These are phyloP conservation scores for Agrilus biguttatus DNA, from an alignment of 2,888 invertebrate species.

Conservation along the genomic window DNA sequence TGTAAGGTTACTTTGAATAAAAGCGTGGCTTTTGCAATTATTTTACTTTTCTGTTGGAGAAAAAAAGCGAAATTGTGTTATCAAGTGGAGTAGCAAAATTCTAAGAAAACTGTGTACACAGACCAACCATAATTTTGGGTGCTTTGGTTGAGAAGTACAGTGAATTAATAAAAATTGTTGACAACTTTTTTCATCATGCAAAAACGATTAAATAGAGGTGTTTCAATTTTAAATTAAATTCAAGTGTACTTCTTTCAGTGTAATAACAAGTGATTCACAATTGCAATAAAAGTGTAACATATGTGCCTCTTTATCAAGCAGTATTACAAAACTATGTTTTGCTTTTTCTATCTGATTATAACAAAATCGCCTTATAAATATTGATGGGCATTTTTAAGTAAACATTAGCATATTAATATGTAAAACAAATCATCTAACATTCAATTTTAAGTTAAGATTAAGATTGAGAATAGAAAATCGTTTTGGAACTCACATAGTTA, in stretches of 20 bases:
- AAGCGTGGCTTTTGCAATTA: slow-evolving; percentile 3
- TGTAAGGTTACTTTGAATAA: slow-evolving; percentile 8
- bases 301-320: slow-evolving; percentile 6
- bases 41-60: no score
- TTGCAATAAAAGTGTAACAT: slow-evolving; percentile 12
- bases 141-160: slow-evolving; percentile 6
- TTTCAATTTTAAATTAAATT: slow-evolving; percentile 3
- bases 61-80: no score
- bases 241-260: slow-evolving; percentile 14
- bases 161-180: slow-evolving; percentile 1
- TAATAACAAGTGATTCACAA: slow-evolving; percentile 30
- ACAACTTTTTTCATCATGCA: neutral
- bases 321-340: no score
- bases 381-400: neutral
- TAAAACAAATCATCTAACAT: no score
- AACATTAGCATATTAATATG: no score
- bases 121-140: slow-evolving; percentile 15
- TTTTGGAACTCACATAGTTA: no score
- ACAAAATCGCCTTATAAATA: neutral
- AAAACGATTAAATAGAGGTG: neutral
- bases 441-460: no score
- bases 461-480: no score
- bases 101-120: slow-evolving; percentile 21
- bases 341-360: no score
- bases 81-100: no score